Evolutionary conservation across 2,797 vertebrate species (phyloP).

Genomic region (Lagorchestes hirsutus): DNA sequence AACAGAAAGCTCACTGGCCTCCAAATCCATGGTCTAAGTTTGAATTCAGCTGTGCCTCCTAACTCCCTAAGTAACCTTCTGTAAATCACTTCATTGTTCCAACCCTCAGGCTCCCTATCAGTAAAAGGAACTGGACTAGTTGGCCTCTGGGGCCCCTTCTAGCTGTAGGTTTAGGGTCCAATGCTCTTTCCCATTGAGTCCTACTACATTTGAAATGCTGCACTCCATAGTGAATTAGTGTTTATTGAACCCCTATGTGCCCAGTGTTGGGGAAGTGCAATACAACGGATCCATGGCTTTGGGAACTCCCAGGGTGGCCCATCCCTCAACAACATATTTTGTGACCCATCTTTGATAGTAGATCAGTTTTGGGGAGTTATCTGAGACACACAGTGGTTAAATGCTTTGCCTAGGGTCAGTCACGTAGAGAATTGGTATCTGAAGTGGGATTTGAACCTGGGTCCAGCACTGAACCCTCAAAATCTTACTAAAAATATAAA

Average conservation of each 20-base stretch:
- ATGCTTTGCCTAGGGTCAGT: background rate
- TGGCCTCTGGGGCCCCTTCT: background rate
- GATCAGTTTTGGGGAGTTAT: background rate
- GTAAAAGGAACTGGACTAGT: too few relatives aligned
- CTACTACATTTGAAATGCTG: background rate
- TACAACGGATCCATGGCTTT: background rate
- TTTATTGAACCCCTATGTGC: background rate
- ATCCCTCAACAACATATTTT: background rate
- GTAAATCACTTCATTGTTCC: background rate
- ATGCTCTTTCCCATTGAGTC: too few relatives aligned
- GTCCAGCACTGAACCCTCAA: background rate
- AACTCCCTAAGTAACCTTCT: background rate
- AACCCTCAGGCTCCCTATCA: too few relatives aligned
- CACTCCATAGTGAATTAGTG: background rate
- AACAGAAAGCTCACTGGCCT: background rate
- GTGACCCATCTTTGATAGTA: background rate
- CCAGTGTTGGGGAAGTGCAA: background rate
- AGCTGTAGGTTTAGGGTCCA: background rate
- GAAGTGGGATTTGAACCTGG: background rate
- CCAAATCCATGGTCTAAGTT: background rate
- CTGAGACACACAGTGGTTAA: background rate
- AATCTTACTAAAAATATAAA: background rate
- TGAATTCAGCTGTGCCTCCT: too few relatives aligned
- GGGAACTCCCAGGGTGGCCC: too few relatives aligned
- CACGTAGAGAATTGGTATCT: background rate